Conservation (phyloP, 1,140 invertebrate genomes). For the Trichonephila clavipes region DNA sequence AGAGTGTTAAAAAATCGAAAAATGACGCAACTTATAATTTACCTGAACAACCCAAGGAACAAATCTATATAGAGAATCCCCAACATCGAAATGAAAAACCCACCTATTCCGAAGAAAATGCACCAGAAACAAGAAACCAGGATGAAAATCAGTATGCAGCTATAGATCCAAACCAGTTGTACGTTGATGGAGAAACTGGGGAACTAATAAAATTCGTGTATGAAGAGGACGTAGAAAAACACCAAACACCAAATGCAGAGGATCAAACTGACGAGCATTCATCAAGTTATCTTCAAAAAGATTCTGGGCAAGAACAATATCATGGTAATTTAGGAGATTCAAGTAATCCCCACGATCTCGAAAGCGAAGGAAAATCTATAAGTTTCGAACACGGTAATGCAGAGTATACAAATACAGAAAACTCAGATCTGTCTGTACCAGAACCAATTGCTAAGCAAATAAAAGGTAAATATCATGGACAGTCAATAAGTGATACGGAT, state of each 20-base stretch:
- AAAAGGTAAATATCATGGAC: not conserved
- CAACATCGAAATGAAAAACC: not conserved
- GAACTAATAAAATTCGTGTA: conserved; percentile 46
- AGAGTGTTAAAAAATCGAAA: not conserved
- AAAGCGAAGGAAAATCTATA: not conserved
- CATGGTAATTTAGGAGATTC: not conserved
- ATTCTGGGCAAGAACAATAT: not conserved
- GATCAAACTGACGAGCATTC: not conserved
- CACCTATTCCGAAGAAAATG: not conserved
- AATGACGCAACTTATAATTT: not conserved
- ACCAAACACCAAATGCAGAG: not conserved
- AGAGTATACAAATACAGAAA: not conserved
- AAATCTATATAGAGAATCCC: not conserved
- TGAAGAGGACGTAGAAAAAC: conserved; percentile 18
- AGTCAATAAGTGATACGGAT: not conserved
- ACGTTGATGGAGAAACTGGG: conserved; percentile 51
- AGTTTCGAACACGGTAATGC: not conserved
- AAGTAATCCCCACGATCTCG: not conserved
- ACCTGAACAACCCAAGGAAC: not conserved
- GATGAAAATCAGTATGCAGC: conserved; percentile 8
- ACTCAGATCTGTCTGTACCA: not conserved
- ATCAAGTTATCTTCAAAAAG: not conserved
- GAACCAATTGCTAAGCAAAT: not conserved
- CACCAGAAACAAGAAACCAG: not conserved
- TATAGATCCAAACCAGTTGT: conserved; percentile 44